These are phyloP conservation scores for Acleris laterana DNA, from an alignment of 2,888 invertebrate species.

Conservation along the genomic window DNA sequence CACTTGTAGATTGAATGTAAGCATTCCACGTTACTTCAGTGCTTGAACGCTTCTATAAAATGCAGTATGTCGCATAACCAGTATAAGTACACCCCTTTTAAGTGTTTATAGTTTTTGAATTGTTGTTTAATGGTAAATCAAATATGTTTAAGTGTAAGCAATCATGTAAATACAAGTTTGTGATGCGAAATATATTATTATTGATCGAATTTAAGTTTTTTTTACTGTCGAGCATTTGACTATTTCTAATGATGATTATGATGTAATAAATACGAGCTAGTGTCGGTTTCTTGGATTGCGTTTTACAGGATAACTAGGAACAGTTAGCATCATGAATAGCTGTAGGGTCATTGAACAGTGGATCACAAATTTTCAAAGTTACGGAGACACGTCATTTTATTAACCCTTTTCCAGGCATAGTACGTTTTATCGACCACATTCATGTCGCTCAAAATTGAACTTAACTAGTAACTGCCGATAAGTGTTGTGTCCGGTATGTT, in stretches of 20 bases:
- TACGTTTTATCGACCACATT: too few relatives aligned
- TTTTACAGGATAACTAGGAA: too few relatives aligned
- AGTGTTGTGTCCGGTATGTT: too few relatives aligned
- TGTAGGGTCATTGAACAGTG: too few relatives aligned
- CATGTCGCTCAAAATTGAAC: too few relatives aligned
- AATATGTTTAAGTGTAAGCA: slow-evolving; percentile 72
- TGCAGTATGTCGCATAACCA: slow-evolving; percentile 57
- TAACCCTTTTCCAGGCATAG: too few relatives aligned
- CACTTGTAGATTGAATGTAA: slow-evolving; percentile 55
- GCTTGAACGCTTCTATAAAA: slow-evolving; percentile 55
- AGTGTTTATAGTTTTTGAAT: slow-evolving; percentile 70
- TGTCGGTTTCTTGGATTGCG: too few relatives aligned
- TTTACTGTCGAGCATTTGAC: slow-evolving; percentile 30
- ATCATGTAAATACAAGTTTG: slow-evolving; percentile 83
- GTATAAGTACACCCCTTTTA: slow-evolving; percentile 70
- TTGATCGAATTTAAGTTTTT: slow-evolving; percentile 50
- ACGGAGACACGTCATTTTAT: too few relatives aligned
- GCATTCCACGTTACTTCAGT: slow-evolving; percentile 66
- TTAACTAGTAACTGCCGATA: too few relatives aligned
- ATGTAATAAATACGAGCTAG: too few relatives aligned
- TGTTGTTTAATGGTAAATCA: slow-evolving; percentile 71
- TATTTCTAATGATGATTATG: neutral
- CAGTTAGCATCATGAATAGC: too few relatives aligned
- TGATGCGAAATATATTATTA: slow-evolving; percentile 78
- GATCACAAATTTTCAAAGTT: too few relatives aligned